Evolutionary conservation across 1,140 invertebrate species (phyloP), one percentile per base, ranked within the genome.

Genomic region (Tigriopus japonicus): DNA sequence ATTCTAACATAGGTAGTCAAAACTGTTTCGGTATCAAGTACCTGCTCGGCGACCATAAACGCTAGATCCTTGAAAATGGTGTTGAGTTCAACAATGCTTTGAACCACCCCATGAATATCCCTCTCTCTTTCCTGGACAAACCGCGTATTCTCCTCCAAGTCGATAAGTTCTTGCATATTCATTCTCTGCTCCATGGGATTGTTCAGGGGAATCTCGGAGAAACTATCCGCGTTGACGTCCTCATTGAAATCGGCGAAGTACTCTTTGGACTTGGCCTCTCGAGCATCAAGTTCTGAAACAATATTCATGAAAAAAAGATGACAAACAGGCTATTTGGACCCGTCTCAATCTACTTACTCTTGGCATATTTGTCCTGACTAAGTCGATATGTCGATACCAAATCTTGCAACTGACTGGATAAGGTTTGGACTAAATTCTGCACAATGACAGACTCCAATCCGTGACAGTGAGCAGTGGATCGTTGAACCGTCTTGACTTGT

Each of bases 51-150:
- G 23, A 82, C 77, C 72, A 82, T 77, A 2, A 73, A 69, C 6
- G 77, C 73, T 35, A 82, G 67, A 66, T 82, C 80, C 73, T 90
- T 89, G 69, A 95, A 97, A 64, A 97, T 86, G 64, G 89, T 81
- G 72, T 95, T 94, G 43, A 96, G 77, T 71, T 96, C 91, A 35
- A 85, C 77, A 67, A 96, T 93, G 6, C 89, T 93, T 67, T 84
- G 81, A 1, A 95, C 86, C 66, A 97, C 87, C 66, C 85, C 81
- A 24, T 83, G 83, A 5, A 96, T 88, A 75, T 96, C 87, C 67
- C 85, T 77, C 70, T 95, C 89, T 60, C 90, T 77, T 66, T 90
- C 81, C 59, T 81, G 75, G 0, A 88, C 81, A 67, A 83, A 69
- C 62, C 76, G 74, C 14, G 81, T 80, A 65, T 90, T 88, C 65